phyloP scores from a whole-genome alignment of 2,113 vertebrate genomes.

The Rhinogobius similis region DNA sequence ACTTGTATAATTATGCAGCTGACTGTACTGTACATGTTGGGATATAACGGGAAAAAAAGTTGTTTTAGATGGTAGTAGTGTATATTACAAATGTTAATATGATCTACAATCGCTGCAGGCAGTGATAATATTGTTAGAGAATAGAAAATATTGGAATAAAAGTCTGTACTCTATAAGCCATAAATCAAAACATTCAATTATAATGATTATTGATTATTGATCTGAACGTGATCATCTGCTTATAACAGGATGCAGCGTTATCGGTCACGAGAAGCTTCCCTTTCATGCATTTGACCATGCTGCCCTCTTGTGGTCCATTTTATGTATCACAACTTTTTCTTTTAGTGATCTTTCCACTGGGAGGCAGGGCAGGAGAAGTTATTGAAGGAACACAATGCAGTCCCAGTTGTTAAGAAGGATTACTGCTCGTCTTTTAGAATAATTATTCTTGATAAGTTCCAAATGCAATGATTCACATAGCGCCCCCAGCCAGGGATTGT shows the following conservation, averaged over 20 bases:
- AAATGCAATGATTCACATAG: constrained; percentile 24
- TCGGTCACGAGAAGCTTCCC: not conserved
- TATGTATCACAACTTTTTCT: constrained; percentile 16
- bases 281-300: constrained; percentile 16
- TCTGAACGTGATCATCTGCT: not conserved
- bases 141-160: not conserved
- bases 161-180: too few species aligned
- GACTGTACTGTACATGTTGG: not conserved
- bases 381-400: not conserved
- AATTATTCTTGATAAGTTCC: constrained; percentile 36
- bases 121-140: not conserved
- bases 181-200: too few species aligned
- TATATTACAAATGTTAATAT: too few species aligned
- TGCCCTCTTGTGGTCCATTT: constrained; percentile 50
- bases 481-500: constrained; percentile 16
- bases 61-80: too few species aligned
- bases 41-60: too few species aligned
- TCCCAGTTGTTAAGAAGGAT: constrained; percentile 21
- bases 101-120: not conserved
- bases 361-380: constrained; percentile 44
- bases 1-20: not conserved
- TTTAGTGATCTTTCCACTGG: constrained; percentile 28
- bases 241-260: too few species aligned
- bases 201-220: too few species aligned
- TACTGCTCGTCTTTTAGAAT: constrained; percentile 32